phyloP scores from a whole-genome alignment of 64 coral and sea anemone genomes.

The Stichodactyla helianthus region DNA sequence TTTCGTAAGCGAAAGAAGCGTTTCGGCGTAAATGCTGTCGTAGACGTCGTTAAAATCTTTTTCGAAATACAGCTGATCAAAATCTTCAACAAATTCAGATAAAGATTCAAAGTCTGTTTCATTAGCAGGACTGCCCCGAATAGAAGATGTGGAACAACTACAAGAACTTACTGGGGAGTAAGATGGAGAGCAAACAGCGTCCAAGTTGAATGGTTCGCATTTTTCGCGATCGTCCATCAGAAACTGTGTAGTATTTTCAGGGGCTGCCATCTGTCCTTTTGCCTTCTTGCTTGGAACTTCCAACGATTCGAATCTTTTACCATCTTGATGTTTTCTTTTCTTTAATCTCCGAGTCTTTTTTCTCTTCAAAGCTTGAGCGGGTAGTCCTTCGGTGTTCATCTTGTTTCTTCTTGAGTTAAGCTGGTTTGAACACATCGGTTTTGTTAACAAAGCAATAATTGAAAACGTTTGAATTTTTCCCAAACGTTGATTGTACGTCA shows the following conservation, averaged over 20 bases:
- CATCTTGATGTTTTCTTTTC: constrained; percentile 53
- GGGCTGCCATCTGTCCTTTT: constrained; percentile 64
- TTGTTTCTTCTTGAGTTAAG: background rate
- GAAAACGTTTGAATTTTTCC: background rate
- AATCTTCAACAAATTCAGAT: constrained; percentile 49
- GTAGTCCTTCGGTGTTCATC: constrained; percentile 31
- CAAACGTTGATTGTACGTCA: background rate
- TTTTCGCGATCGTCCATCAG: constrained; percentile 88
- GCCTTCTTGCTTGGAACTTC: constrained; percentile 50
- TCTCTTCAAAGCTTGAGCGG: constrained; percentile 37
- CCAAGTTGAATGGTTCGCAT: constrained; percentile 56
- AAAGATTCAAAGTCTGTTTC: constrained; percentile 45
- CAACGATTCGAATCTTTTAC: background rate
- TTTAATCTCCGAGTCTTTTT: constrained; percentile 79
- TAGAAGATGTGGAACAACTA: constrained; percentile 46
- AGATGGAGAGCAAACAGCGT: constrained; percentile 35
- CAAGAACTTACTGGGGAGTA: constrained; percentile 39
- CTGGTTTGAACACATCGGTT: constrained; percentile 1
- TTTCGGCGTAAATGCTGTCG: constrained; percentile 69
- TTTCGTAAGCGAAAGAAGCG: constrained; percentile 54
- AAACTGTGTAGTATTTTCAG: constrained; percentile 96
- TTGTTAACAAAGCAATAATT: background rate
- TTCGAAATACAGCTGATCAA: constrained; percentile 78
- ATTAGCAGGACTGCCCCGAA: constrained; percentile 42
- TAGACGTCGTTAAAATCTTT: constrained; percentile 88